A percentile compares a stretch with the other conserved stretches of the same genome.
phyloP scores from a whole-genome alignment of 2,113 vertebrate species.

The Ceuthmochares aereus region DNA sequence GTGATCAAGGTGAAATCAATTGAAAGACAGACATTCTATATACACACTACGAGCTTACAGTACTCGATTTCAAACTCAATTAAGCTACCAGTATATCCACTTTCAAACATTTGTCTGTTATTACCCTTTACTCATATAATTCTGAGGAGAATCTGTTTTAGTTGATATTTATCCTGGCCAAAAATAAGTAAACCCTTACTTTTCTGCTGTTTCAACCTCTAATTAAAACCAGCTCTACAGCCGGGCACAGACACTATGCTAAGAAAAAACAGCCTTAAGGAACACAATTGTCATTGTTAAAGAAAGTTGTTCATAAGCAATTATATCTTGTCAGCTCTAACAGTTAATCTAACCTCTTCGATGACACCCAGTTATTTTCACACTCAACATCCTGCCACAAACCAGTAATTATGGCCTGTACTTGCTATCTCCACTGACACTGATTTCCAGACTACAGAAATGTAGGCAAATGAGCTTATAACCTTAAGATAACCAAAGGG shows the following conservation, averaged over 20 bases:
- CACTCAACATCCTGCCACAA: slow-evolving; percentile 60
- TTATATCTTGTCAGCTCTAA: slow-evolving; percentile 79
- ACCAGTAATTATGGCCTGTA: slow-evolving; percentile 62
- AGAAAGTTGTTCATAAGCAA: slow-evolving; percentile 66
- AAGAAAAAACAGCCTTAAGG: slow-evolving; percentile 43
- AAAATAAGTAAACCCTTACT: slow-evolving; percentile 29
- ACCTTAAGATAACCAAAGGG: slow-evolving; percentile 50
- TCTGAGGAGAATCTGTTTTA: not conserved
- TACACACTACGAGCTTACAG: not conserved
- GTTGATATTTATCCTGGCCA: slow-evolving; percentile 40
- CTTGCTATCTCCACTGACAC: slow-evolving; percentile 26
- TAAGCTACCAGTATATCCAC: not conserved
- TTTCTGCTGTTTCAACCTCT: slow-evolving; percentile 43
- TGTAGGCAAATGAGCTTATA: slow-evolving; percentile 54
- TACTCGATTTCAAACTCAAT: not conserved
- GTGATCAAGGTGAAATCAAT: not conserved
- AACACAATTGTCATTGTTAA: slow-evolving; percentile 56
- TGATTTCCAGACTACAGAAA: slow-evolving; percentile 52
- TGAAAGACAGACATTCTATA: not conserved
- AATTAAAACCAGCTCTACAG: slow-evolving; percentile 61
- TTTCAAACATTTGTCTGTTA: slow-evolving; percentile 42
- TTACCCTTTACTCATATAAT: not conserved
- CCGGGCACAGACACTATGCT: slow-evolving; percentile 10
- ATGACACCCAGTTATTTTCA: slow-evolving; percentile 78
- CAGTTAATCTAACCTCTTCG: slow-evolving; percentile 76